Conservation (phyloP, 2,113 vertebrate genomes). For the Clarias gariepinus region DNA sequence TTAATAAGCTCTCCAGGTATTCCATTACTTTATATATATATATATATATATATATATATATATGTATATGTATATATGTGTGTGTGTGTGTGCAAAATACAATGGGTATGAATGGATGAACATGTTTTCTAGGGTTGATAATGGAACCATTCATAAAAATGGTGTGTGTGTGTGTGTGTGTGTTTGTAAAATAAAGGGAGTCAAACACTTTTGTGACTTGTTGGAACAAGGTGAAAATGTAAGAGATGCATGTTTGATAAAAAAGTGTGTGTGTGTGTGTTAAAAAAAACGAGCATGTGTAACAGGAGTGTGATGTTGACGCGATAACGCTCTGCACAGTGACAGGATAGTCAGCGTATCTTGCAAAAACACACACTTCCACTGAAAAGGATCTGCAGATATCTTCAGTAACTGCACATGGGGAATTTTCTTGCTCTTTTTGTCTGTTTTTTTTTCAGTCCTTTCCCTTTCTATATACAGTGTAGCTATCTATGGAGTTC, state of each 20-base stretch:
- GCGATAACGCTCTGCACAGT: conserved; percentile 10
- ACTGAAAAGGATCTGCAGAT: not conserved
- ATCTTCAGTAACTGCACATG: conserved; percentile 11
- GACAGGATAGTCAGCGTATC: not conserved
- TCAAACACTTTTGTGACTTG: not conserved
- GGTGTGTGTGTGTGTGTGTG: not conserved
- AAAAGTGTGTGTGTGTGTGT: not conserved
- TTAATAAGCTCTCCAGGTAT: not conserved
- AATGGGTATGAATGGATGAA: not conserved
- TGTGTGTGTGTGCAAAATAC: too few species aligned
- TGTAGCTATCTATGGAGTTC: not conserved
- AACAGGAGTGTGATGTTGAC: conserved; percentile 12
- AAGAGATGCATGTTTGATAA: not conserved
- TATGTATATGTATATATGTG: too few species aligned
- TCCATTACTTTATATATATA: not conserved
- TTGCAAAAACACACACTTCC: not conserved
- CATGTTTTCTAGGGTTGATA: not conserved
- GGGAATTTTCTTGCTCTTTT: not conserved
- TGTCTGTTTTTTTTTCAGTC: not conserved
- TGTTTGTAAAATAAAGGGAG: not conserved
- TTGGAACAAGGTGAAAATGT: conserved; percentile 23
- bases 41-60: too few species aligned
- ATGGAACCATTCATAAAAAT: not conserved
- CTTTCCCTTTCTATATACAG: not conserved
- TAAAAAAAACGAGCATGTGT: not conserved